Evolutionary conservation across 2,797 vertebrate species (phyloP).

Genomic region (Florisuga fusca): DNA sequence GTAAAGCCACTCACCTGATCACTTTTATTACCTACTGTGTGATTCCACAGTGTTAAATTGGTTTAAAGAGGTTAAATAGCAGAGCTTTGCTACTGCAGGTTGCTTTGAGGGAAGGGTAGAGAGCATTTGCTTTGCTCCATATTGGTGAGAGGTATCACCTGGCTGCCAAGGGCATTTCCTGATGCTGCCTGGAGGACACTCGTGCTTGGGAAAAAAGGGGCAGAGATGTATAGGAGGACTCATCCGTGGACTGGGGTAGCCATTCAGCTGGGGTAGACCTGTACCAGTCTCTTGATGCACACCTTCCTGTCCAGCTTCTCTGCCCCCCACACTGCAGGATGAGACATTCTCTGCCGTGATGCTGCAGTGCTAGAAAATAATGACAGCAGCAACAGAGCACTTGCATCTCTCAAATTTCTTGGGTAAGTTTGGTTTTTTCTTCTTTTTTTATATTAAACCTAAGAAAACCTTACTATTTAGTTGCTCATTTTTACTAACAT

Average conservation of each 20-base stretch:
- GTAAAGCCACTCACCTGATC: background rate
- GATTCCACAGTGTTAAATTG: background rate
- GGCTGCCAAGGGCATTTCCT: background rate
- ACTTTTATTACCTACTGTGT: accelerated
- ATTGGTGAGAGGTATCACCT: accelerated
- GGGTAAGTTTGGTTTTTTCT: background rate
- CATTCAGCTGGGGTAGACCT: background rate
- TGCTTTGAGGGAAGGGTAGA: accelerated
- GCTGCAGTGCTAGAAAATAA: background rate
- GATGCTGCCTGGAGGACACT: background rate
- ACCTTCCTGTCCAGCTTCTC: background rate
- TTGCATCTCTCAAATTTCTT: background rate
- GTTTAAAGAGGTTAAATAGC: background rate
- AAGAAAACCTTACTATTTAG: background rate
- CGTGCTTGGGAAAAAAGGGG: background rate
- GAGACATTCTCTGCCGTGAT: accelerated
- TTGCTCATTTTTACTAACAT: background rate
- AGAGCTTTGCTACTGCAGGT: background rate
- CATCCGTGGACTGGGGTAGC: background rate
- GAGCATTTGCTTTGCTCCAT: background rate
- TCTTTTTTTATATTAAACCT: background rate
- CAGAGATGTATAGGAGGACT: background rate
- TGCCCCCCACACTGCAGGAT: accelerated
- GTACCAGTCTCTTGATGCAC: accelerated
- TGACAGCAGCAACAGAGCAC: accelerated